Percentiles rank a stretch among this genome's conserved stretches.
Conservation (phyloP, 2,113 vertebrate species). For the Leiothrix lutea region DNA sequence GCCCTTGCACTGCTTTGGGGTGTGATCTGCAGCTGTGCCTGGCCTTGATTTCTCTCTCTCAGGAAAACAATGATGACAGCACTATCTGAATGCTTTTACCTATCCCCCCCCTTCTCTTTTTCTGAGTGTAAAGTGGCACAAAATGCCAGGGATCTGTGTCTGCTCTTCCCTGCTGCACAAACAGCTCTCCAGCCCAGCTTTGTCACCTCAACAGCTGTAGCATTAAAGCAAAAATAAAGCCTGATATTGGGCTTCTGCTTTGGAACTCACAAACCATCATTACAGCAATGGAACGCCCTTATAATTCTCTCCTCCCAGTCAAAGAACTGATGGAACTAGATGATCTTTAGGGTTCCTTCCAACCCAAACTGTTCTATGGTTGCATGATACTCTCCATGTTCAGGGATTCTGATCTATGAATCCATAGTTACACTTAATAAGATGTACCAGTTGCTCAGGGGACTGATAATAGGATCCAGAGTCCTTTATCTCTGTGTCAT, state of each 20-base stretch:
- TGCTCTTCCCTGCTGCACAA: not conserved
- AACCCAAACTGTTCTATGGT: not conserved
- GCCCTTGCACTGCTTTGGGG: not conserved
- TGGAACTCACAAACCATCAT: not conserved
- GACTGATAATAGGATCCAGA: slow-evolving; percentile 33
- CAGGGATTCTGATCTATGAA: not conserved
- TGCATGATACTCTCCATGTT: no score
- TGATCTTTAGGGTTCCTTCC: not conserved
- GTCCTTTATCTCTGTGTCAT: slow-evolving; percentile 3
- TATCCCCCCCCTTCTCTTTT: not conserved
- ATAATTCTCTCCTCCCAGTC: not conserved
- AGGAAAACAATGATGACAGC: not conserved
- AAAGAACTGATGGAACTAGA: not conserved
- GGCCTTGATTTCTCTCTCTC: not conserved
- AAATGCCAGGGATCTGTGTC: not conserved
- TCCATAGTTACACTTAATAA: slow-evolving; percentile 27
- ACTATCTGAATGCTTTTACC: not conserved
- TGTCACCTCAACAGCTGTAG: not conserved
- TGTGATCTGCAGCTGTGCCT: not conserved
- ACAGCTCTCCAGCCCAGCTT: not conserved
- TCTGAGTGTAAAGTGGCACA: not conserved
- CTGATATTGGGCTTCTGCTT: not conserved
- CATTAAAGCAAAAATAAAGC: not conserved
- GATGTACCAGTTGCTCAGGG: not conserved
- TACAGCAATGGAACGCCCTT: not conserved